Percentiles rank a stretch among this genome's conserved stretches.
Conservation (phyloP, 2,797 vertebrate species). For the Trachops cirrhosus region DNA sequence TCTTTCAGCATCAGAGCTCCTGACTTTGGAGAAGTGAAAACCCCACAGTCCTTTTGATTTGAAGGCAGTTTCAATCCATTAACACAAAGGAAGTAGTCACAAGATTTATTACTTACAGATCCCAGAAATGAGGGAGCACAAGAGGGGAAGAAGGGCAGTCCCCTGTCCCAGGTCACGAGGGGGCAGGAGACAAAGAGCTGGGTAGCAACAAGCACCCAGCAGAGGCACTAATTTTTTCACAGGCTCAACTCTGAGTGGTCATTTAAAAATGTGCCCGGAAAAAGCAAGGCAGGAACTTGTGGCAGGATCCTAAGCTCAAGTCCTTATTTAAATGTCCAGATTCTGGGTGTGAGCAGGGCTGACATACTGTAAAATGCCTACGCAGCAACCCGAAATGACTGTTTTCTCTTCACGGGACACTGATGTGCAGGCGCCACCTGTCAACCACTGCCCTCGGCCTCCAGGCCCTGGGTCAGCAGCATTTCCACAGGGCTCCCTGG, state of each 20-base stretch:
- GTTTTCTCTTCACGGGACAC: background rate
- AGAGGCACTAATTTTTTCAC: background rate
- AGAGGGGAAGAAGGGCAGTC: background rate
- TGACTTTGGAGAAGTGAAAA: background rate
- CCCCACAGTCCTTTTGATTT: background rate
- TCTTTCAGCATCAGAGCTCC: background rate
- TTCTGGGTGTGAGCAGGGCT: background rate
- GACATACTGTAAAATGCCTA: background rate
- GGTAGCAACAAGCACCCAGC: background rate
- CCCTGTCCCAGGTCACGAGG: background rate
- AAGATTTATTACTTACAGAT: background rate
- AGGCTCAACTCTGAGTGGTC: background rate
- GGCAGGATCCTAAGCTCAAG: background rate
- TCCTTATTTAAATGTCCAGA: background rate
- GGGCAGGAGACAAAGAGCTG: background rate
- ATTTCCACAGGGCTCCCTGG: conserved; percentile 38
- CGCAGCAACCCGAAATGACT: background rate
- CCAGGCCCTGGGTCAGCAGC: background rate
- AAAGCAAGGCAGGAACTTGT: background rate
- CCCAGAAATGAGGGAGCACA: background rate
- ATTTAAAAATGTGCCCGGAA: background rate
- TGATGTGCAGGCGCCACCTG: background rate
- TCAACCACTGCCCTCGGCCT: background rate
- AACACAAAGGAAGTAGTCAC: background rate
- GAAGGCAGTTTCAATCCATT: background rate